Evolutionary conservation across 2,113 vertebrate genomes (phyloP).

Genomic region (Ptyas mucosa): DNA sequence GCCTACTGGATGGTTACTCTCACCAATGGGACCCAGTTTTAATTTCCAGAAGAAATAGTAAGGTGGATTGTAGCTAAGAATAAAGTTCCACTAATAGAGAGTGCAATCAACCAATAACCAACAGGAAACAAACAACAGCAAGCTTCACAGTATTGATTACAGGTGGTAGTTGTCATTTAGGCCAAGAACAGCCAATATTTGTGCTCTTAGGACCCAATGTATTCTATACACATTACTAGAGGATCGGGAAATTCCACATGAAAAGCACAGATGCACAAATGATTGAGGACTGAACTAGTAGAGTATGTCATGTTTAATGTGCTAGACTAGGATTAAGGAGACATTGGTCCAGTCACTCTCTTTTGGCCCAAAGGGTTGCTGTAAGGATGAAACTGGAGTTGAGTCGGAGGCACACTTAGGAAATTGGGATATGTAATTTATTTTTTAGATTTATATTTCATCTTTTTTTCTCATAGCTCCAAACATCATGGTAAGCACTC

Average conservation of each 20-base stretch:
- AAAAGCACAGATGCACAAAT: no score
- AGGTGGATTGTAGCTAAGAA: slow-evolving; percentile 29
- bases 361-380: background rate
- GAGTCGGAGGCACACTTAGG: background rate
- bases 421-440: background rate
- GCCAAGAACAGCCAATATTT: background rate
- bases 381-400: background rate
- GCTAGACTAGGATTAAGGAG: background rate
- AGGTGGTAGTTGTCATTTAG: background rate
- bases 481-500: background rate
- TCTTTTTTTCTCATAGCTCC: background rate
- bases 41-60: slow-evolving; percentile 38
- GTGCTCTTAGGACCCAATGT: background rate
- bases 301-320: background rate
- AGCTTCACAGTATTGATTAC: background rate
- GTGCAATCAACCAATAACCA: background rate
- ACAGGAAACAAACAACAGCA: background rate
- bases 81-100: background rate
- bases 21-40: slow-evolving; percentile 44
- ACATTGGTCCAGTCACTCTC: background rate
- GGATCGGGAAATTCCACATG: background rate
- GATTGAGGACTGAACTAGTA: background rate
- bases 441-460: background rate
- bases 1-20: slow-evolving; percentile 41
- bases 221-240: background rate